phyloP scores from a whole-genome alignment of 2,888 invertebrate species.

The Halocaridina rubra region DNA sequence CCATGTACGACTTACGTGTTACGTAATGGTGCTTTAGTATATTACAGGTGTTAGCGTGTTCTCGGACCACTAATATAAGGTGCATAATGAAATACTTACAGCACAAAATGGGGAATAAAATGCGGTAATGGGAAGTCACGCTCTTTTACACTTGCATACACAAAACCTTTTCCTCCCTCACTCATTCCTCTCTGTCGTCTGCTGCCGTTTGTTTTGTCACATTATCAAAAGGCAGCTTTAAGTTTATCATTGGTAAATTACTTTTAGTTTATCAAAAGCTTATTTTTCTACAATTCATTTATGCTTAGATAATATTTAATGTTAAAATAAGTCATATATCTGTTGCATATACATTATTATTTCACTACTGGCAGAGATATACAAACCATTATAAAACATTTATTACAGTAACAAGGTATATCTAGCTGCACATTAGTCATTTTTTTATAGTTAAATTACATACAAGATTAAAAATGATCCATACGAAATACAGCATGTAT shows the following conservation, averaged over 20 bases:
- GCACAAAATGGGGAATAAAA: neutral
- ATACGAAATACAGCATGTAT: neutral
- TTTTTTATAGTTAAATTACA: too few species aligned
- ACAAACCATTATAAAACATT: too few species aligned
- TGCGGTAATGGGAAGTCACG: neutral
- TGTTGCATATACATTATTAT: too few species aligned
- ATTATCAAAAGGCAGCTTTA: neutral
- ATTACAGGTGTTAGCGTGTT: too few species aligned
- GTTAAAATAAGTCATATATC: neutral
- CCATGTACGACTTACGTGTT: too few species aligned
- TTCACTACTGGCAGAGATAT: too few species aligned
- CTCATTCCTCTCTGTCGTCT: neutral
- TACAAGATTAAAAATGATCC: neutral
- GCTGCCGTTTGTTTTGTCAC: neutral
- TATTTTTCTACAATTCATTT: neutral
- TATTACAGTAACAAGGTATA: too few species aligned
- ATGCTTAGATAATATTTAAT: neutral
- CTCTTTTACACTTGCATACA: neutral
- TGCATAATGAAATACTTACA: too few species aligned
- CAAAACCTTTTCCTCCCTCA: neutral
- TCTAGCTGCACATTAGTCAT: too few species aligned
- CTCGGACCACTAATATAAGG: too few species aligned
- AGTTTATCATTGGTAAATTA: neutral
- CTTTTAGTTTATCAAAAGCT: neutral
- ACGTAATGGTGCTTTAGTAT: too few species aligned